Evolutionary conservation across 2,113 vertebrate genomes (phyloP).

Genomic region (Bucco capensis): DNA sequence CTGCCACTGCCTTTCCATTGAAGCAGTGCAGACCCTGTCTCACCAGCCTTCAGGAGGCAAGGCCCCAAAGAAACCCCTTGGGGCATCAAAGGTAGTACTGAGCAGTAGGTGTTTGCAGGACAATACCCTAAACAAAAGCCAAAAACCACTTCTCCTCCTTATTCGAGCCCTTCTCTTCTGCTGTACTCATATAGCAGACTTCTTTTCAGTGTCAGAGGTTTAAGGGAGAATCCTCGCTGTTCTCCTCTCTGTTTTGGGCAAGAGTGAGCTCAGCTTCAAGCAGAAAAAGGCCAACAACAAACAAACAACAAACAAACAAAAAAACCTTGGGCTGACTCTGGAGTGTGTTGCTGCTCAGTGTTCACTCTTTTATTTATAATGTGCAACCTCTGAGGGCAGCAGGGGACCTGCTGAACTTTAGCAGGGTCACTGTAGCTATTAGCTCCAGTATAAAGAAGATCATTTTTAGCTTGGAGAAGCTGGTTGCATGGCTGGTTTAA

Average conservation of each 20-base stretch:
- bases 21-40: background rate
- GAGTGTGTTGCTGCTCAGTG: background rate
- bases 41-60: background rate
- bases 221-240: background rate
- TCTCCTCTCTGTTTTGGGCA: background rate
- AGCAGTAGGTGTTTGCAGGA: background rate
- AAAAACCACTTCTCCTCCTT: background rate
- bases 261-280: background rate
- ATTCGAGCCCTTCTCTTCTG: background rate
- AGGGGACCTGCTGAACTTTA: background rate
- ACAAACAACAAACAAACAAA: background rate
- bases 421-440: background rate
- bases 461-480: background rate
- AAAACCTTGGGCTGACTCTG: background rate
- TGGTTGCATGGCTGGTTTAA: conserved; percentile 25
- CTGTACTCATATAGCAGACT: background rate
- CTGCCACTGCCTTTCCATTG: background rate
- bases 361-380: background rate
- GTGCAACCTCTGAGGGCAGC: background rate
- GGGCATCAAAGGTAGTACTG: background rate
- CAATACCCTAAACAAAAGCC: background rate
- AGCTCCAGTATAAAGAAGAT: background rate
- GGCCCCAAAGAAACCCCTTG: background rate
- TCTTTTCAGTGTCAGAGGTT: background rate
- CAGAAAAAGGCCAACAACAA: background rate